A percentile compares a stretch with the other conserved stretches of the same genome.
These are phyloP conservation scores for Caenorhabditis sp. DNA, from an alignment of 2,888 invertebrate species.

Conservation along the genomic window DNA sequence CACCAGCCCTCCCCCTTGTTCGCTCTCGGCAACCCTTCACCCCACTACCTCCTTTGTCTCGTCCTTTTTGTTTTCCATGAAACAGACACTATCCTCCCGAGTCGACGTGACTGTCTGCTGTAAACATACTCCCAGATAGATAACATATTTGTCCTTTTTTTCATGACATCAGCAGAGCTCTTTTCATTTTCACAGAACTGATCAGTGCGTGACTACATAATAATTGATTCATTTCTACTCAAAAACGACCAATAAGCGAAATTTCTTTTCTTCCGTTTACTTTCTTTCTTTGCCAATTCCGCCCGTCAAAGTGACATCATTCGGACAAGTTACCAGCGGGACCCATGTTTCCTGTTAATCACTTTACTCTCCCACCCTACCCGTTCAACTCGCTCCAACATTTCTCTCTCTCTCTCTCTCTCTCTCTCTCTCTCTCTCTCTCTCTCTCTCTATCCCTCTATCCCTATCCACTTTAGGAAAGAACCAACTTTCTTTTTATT, in stretches of 20 bases:
- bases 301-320: constrained; percentile 22
- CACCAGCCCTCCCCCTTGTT: too few relatives aligned
- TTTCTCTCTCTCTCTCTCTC: too few relatives aligned
- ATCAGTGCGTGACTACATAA: too few relatives aligned
- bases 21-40: too few relatives aligned
- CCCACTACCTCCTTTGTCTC: too few relatives aligned
- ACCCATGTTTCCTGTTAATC: constrained; percentile 25
- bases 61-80: constrained; percentile 14
- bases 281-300: neutral
- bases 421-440: too few relatives aligned
- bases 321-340: neutral
- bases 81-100: constrained; percentile 3
- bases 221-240: too few relatives aligned
- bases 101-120: constrained; percentile 27
- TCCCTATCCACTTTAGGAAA: too few relatives aligned
- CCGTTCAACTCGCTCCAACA: too few relatives aligned
- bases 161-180: too few relatives aligned
- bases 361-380: constrained; percentile 12
- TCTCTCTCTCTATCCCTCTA: too few relatives aligned
- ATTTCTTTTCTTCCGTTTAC: neutral
- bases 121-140: constrained; percentile 26
- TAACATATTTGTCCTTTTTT: neutral
- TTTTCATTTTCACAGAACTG: neutral
- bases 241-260: too few relatives aligned
- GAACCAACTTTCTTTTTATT: constrained; percentile 15